Percentiles rank a stretch among this genome's conserved stretches.
phyloP scores from a whole-genome alignment of 2,113 vertebrate genomes.

The Eretmochelys imbricata region DNA sequence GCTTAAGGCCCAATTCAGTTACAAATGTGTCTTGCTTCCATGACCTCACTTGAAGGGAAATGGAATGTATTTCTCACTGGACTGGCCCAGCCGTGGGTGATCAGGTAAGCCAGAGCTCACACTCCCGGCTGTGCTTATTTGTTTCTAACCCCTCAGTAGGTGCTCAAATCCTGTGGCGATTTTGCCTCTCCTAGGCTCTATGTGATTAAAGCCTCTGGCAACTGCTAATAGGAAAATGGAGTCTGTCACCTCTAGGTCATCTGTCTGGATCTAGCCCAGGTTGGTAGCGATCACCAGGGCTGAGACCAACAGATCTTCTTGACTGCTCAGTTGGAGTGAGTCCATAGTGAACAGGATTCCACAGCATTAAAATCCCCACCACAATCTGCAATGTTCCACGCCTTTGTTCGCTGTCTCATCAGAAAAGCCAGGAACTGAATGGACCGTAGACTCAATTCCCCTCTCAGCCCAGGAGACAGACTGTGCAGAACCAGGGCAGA shows the following conservation, averaged over 20 bases:
- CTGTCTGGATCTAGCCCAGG: neutral
- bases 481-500: neutral
- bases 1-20: neutral
- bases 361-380: neutral
- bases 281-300: neutral
- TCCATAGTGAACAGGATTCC: neutral
- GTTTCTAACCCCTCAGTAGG: neutral
- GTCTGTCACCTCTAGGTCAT: neutral
- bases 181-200: neutral
- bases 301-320: neutral
- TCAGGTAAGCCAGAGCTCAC: neutral
- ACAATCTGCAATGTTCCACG: neutral
- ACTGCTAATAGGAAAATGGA: neutral
- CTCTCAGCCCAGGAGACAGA: neutral
- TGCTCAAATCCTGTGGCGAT: neutral
- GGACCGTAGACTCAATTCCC: neutral
- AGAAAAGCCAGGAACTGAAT: neutral
- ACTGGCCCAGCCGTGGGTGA: neutral
- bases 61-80: neutral
- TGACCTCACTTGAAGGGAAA: neutral
- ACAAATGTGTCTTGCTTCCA: neutral
- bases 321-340: neutral
- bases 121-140: neutral
- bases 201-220: neutral
- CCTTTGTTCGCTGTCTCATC: neutral